Evolutionary conservation across 1,140 invertebrate genomes (phyloP), one percentile per base, ranked within the genome.

Genomic region (Spodoptera litura): DNA sequence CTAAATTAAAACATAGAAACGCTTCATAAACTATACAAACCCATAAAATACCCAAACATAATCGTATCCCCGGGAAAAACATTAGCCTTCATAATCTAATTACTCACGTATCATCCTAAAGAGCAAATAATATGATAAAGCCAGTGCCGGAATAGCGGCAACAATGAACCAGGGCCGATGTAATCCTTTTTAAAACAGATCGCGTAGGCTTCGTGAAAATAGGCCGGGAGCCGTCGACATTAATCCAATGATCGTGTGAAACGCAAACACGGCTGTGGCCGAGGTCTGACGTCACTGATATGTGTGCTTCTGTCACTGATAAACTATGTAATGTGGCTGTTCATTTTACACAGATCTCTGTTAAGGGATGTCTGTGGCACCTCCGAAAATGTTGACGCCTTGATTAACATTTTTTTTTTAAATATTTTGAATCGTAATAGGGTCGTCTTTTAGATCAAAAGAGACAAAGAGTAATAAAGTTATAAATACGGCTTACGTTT

Each of bases 161-260:
- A 59, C 72, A 74, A 74, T 74, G 58, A 35, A 61, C 55, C 15
- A 61, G 31, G 61, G 38, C 72, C 55, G n/a, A 58, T 61, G 38
- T 74, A 74, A 74, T 74, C 72, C 72, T 74, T 74, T 74, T 74
- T 74, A 74, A 74, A 61, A 74, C 58, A 74, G 56, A 51, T 74
- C 35, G 27, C 25, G 72, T 51, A 49, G 70, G 31, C 38, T 31
- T 20, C 44, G 35, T n/a, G 56, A 61, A 74, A 74, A 74, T 74
- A 74, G 53, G 68, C 68, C 53, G 27, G 49, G 68, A 74, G 11
- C 56, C 38, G 72, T 44, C 20, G 31, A 38, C 20, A 74, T 58
- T 74, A 74, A 74, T 74, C 56, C 72, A 38, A 44, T 12, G 27
- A 71, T 71, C 68, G 68, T 71, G 68, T 71, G 68, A 59, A 61